Evolutionary conservation across 2,888 invertebrate genomes (phyloP).

Genomic region (Athripsodes cinereus): DNA sequence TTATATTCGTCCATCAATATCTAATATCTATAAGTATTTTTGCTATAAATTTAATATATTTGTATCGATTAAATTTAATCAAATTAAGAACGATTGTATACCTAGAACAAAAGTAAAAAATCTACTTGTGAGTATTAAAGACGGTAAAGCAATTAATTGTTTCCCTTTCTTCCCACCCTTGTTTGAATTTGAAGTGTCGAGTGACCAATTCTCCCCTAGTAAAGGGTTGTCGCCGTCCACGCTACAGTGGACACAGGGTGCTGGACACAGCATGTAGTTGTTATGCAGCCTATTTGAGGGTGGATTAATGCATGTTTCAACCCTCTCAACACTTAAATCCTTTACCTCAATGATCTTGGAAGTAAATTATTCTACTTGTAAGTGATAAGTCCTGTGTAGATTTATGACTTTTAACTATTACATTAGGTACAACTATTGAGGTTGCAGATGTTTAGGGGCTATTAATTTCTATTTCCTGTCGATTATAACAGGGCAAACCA

Average conservation of each 20-base stretch:
- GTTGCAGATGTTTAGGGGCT: too few relatives aligned
- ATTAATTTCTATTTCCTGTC: too few relatives aligned
- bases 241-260: background rate
- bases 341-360: conserved; percentile 19
- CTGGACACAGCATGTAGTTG: conserved; percentile 10
- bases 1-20: too few relatives aligned
- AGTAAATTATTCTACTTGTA: conserved; percentile 18
- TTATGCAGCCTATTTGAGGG: conserved; percentile 7
- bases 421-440: too few relatives aligned
- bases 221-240: too few relatives aligned
- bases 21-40: too few relatives aligned
- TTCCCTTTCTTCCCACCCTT: conserved; percentile 1
- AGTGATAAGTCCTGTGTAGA: background rate
- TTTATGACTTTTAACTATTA: background rate
- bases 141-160: background rate
- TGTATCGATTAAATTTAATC: too few relatives aligned
- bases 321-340: conserved; percentile 15
- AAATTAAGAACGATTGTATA: too few relatives aligned
- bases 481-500: too few relatives aligned
- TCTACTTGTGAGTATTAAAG: too few relatives aligned
- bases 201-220: conserved; percentile 1
- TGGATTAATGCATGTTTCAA: conserved; percentile 6
- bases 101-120: too few relatives aligned
- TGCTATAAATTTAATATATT: too few relatives aligned
- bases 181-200: background rate